Evolutionary conservation across 2,113 vertebrate species (phyloP).

Genomic region (Vidua macroura): DNA sequence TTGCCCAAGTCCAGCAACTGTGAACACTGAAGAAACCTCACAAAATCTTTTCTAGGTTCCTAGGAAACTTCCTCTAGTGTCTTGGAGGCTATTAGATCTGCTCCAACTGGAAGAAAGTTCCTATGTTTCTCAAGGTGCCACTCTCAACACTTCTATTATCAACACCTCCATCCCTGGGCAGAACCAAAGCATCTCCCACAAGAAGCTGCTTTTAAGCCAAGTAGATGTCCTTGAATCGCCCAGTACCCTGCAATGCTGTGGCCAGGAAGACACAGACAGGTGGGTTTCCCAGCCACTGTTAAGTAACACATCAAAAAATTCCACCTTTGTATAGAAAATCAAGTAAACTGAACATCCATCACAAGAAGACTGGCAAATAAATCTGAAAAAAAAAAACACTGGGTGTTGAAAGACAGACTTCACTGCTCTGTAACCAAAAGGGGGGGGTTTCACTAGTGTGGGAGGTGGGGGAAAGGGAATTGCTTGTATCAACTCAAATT

Average conservation of each 20-base stretch:
- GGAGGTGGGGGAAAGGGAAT: background rate
- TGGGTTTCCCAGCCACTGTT: background rate
- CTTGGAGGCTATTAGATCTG: background rate
- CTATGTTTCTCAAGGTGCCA: background rate
- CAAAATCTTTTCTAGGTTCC: background rate
- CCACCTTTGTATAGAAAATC: background rate
- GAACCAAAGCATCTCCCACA: background rate
- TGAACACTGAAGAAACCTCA: background rate
- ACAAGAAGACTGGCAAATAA: background rate
- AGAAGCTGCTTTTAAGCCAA: background rate
- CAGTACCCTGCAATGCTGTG: background rate
- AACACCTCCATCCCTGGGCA: background rate
- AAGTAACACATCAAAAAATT: background rate
- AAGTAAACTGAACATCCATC: background rate
- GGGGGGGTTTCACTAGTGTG: background rate
- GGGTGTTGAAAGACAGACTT: background rate
- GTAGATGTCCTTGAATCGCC: background rate
- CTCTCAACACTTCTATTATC: background rate
- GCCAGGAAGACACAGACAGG: background rate
- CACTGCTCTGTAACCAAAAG: background rate
- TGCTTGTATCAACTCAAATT: rapidly evolving
- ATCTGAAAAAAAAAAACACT: background rate
- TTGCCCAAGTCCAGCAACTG: background rate
- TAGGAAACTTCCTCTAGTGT: background rate
- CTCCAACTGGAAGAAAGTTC: background rate